These are phyloP conservation scores for Hyaena hyaena DNA, from an alignment of 2,113 vertebrate genomes.

Conservation along the genomic window DNA sequence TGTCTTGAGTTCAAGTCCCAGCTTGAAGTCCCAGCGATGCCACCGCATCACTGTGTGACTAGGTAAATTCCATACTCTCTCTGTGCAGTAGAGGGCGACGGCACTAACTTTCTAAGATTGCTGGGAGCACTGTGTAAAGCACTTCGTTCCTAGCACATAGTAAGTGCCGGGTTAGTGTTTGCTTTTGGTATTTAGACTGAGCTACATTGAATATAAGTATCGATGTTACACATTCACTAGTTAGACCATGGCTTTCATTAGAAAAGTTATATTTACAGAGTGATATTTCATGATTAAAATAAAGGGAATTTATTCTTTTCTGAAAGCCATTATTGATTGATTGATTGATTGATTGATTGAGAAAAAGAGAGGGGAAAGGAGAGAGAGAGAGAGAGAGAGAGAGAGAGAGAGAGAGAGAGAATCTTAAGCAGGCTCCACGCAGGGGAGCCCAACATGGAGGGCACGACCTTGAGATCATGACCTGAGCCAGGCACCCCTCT, in stretches of 20 bases:
- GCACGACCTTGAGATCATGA: not conserved
- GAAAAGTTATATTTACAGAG: not conserved
- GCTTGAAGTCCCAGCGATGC: not conserved
- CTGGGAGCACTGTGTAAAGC: not conserved
- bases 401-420: not conserved
- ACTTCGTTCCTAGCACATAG: not conserved
- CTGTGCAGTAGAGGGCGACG: not conserved
- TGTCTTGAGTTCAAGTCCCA: not conserved
- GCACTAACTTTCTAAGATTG: too few species aligned
- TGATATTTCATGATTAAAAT: not conserved
- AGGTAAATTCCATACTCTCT: not conserved
- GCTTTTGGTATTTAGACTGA: not conserved
- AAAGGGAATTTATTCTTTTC: constrained; percentile 7
- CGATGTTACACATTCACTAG: not conserved
- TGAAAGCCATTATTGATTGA: not conserved
- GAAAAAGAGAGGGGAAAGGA: not conserved
- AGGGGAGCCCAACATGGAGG: not conserved
- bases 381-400: too few species aligned
- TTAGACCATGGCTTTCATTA: not conserved
- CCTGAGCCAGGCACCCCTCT: not conserved
- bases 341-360: not conserved
- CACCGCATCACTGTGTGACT: not conserved
- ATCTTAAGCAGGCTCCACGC: not conserved
- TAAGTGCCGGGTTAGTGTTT: not conserved
- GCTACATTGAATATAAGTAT: not conserved